Evolutionary conservation across 2,888 invertebrate species (phyloP), one percentile per base, ranked within the genome.

Genomic region (Julus scanicus): DNA sequence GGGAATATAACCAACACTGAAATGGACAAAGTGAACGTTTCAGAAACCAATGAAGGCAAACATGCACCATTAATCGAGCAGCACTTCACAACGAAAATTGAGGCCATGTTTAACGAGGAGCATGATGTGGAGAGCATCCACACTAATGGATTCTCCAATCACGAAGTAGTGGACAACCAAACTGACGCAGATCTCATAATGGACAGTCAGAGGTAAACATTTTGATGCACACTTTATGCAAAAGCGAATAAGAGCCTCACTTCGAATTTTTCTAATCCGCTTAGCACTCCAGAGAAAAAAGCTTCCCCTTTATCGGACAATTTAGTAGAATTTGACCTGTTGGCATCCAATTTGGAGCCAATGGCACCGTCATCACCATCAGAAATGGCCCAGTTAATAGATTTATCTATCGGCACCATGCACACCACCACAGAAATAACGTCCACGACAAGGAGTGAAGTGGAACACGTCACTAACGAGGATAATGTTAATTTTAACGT

Each of bases 401-500:
- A 90, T 84, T 11, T 88, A 20, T 57, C 86, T 71, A 44, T 89
- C 9, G 88, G 88, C 9, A 71, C 84, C 39, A 49, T 88, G 48
- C 87, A 88, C 49, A 86, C 85, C 29, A 88, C 88, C 53, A 49
- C 86, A 6, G 49, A 37, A 37, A 53, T 49, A 6, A 53, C 53
- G 17, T 37, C 37, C 48, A 15, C 86, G 13, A 53, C 86, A 11
- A 86, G 53, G 53, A 20, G 20, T 48, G 86, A 86, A 49, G 29
- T 86, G 48, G 85, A 90, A 87, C 89, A 88, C 86, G 48, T 90
- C 57, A 89, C 88, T 40, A 90, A 90, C 88, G 89, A 89, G 40
- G 90, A 90, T 84, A 89, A 89, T 84, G 89, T 90, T n/a, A 90
- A 90, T 87, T 89, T 89, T 44, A 90, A 90, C 87, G 84, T 89